A percentile compares a stretch with the other conserved stretches of the same genome.
Conservation (phyloP, 2,113 vertebrate species). For the Esox niger region DNA sequence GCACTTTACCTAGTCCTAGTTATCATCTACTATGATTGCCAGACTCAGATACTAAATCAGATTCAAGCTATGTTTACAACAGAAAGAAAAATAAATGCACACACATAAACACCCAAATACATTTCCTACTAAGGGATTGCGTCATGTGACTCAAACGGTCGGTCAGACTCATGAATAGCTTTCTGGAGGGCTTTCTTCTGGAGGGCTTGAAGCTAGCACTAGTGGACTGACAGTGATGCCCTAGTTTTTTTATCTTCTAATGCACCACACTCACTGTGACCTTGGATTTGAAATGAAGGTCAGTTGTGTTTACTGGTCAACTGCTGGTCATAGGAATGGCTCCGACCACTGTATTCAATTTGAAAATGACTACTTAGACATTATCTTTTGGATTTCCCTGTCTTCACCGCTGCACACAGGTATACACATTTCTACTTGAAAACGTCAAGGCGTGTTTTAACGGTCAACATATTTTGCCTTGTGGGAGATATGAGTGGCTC, state of each 20-base stretch:
- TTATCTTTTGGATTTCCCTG: neutral
- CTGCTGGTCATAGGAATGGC: neutral
- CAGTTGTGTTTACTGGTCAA: neutral
- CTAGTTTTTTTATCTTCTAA: constrained; percentile 40
- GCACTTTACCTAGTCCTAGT: constrained; percentile 23
- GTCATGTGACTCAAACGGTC: constrained; percentile 56
- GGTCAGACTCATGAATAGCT: constrained; percentile 52
- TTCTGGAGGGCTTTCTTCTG: constrained; percentile 64
- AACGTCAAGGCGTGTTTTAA: neutral
- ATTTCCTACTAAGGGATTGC: constrained; percentile 51
- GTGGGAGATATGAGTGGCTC: constrained; percentile 13
- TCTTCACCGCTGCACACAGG: no score
- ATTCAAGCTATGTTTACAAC: neutral
- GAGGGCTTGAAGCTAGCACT: constrained; percentile 44
- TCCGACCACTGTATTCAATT: neutral
- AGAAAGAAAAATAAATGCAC: neutral
- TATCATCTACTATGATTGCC: constrained; percentile 29
- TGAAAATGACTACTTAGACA: neutral
- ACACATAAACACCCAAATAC: constrained; percentile 16
- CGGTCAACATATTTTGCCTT: constrained; percentile 4
- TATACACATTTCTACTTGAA: neutral
- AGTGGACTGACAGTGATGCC: constrained; percentile 37
- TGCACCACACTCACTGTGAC: constrained; percentile 31
- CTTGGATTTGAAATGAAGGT: constrained; percentile 10
- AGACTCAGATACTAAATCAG: constrained; percentile 14